Conservation (phyloP, 2,113 vertebrate genomes). For the Aphelocoma coerulescens region DNA sequence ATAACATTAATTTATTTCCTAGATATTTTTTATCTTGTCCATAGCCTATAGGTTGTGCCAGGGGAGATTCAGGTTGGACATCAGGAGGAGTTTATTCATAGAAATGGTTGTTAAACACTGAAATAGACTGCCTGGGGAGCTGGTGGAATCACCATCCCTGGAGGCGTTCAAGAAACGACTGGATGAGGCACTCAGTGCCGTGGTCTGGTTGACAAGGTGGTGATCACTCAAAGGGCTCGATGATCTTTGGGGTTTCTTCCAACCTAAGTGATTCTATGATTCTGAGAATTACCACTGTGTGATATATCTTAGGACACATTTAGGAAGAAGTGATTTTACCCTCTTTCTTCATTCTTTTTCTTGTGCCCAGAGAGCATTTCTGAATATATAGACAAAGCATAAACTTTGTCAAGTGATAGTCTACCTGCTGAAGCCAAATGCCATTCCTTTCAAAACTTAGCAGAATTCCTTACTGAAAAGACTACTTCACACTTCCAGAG, state of each 20-base stretch:
- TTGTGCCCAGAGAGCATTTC: neutral
- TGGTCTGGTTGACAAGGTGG: neutral
- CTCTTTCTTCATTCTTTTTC: neutral
- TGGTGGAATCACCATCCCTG: neutral
- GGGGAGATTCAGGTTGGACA: neutral
- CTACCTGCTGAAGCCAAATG: neutral
- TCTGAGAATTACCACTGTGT: neutral
- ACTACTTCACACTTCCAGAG: neutral
- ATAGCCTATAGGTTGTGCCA: neutral
- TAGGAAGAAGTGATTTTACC: neutral
- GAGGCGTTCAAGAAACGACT: neutral
- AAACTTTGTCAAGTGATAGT: neutral
- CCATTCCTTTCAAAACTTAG: neutral
- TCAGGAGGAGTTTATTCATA: neutral
- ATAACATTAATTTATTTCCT: neutral
- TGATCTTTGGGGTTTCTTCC: neutral
- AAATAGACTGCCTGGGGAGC: neutral
- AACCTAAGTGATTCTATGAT: neutral
- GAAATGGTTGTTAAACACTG: neutral
- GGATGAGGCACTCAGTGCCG: neutral
- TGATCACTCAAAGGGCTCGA: neutral
- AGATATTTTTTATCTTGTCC: neutral
- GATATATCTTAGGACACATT: neutral
- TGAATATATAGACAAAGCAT: neutral
- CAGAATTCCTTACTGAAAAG: neutral